phyloP scores from a whole-genome alignment of 2,888 invertebrate species.

The Aporophyla lueneburgensis region DNA sequence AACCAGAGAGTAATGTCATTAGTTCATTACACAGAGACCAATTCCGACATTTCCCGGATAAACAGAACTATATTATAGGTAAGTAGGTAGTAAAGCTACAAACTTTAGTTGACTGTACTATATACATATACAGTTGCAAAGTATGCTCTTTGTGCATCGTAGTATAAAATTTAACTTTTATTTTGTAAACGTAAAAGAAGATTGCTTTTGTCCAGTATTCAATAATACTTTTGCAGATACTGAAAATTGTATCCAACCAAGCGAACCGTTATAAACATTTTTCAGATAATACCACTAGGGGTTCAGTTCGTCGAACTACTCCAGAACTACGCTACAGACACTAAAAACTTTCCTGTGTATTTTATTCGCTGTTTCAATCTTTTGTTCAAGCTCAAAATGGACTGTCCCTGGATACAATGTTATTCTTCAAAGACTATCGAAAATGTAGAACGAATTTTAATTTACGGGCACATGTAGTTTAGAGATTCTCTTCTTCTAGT shows the following conservation, averaged over 20 bases:
- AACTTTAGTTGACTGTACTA: neutral
- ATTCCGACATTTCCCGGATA: slow-evolving; percentile 5
- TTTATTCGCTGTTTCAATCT: slow-evolving; percentile 20
- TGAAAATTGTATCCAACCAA: slow-evolving; percentile 24
- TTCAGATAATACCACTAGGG: slow-evolving; percentile 27
- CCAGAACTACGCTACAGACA: slow-evolving; percentile 1
- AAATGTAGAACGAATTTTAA: neutral
- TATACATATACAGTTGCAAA: neutral
- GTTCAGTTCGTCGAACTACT: slow-evolving; percentile 26
- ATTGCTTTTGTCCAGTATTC: slow-evolving; percentile 32
- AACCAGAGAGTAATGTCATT: slow-evolving; percentile 20
- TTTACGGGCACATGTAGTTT: neutral
- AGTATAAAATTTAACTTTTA: slow-evolving; percentile 25
- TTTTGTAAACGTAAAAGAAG: slow-evolving; percentile 13
- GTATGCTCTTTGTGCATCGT: slow-evolving; percentile 7
- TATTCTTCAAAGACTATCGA: neutral
- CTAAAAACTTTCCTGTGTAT: slow-evolving; percentile 3
- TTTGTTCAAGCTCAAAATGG: slow-evolving; percentile 12
- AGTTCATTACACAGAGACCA: neutral
- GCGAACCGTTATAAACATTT: slow-evolving; percentile 23
- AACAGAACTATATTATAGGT: neutral
- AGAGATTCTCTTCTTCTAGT: neutral
- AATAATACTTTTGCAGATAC: slow-evolving; percentile 29
- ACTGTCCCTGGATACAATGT: neutral
- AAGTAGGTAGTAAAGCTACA: neutral